A percentile compares a stretch with the other conserved stretches of the same genome.
Evolutionary conservation across 2,113 vertebrate genomes (phyloP).

Genomic region (Salvator merianae): DNA sequence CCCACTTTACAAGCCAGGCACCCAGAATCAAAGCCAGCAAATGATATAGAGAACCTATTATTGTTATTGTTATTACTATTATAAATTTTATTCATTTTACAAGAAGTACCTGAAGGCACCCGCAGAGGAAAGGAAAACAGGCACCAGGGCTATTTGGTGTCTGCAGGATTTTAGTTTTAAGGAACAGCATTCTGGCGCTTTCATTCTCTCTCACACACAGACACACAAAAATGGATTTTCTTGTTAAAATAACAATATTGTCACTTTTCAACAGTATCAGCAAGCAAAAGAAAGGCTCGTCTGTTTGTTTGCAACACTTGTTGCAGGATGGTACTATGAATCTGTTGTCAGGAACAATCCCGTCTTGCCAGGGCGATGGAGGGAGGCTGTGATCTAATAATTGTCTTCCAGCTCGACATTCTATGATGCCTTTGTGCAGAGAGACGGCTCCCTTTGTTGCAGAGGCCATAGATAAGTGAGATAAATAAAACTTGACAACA

Average conservation of each 20-base stretch:
- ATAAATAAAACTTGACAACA: background rate
- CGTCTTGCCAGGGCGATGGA: background rate
- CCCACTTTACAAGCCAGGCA: background rate
- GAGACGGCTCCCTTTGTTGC: background rate
- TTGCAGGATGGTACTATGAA: slow-evolving; percentile 19
- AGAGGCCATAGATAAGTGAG: background rate
- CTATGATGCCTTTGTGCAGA: slow-evolving; percentile 29
- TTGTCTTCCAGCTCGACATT: slow-evolving; percentile 7
- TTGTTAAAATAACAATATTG: background rate
- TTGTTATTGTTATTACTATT: too few species aligned
- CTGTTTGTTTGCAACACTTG: slow-evolving; percentile 8
- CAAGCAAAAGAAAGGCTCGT: background rate
- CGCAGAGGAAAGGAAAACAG: too few species aligned
- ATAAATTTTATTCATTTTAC: too few species aligned
- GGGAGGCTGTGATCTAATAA: slow-evolving; percentile 17
- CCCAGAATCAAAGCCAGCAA: too few species aligned
- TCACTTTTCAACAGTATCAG: background rate
- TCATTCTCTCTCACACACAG: too few species aligned
- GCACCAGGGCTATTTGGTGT: background rate
- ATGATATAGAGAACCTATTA: too few species aligned
- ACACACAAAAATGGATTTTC: background rate
- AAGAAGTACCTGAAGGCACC: too few species aligned
- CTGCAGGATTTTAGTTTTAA: background rate
- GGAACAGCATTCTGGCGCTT: background rate
- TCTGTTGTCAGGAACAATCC: slow-evolving; percentile 1